A percentile compares a stretch with the other conserved stretches of the same genome.
phyloP scores from a whole-genome alignment of 1,140 invertebrate genomes.

The Psix sp. region DNA sequence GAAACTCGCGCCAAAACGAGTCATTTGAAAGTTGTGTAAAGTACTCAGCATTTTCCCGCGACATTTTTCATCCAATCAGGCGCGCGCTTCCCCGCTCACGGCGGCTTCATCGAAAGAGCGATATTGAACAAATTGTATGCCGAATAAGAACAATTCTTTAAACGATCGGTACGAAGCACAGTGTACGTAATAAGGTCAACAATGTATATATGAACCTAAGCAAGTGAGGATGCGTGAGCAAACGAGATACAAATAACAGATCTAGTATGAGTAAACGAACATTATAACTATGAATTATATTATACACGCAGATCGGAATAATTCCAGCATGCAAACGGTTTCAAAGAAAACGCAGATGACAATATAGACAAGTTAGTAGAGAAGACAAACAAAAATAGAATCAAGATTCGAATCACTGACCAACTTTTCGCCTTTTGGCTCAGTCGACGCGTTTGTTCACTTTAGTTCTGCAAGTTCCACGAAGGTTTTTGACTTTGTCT shows the following conservation, averaged over 20 bases:
- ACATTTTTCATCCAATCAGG: too few relatives aligned
- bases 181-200: slow-evolving; percentile 58
- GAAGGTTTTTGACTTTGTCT: too few relatives aligned
- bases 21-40: too few relatives aligned
- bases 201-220: slow-evolving; percentile 62
- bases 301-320: slow-evolving; percentile 58
- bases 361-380: slow-evolving; percentile 58
- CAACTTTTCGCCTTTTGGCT: too few relatives aligned
- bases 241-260: slow-evolving; percentile 8
- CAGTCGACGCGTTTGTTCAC: too few relatives aligned
- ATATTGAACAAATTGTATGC: too few relatives aligned
- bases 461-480: too few relatives aligned
- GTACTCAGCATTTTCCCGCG: too few relatives aligned
- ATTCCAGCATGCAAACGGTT: slow-evolving; percentile 58
- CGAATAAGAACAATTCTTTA: slow-evolving; percentile 49
- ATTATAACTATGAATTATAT: slow-evolving; percentile 55
- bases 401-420: slow-evolving; percentile 1
- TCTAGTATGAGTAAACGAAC: slow-evolving; percentile 50
- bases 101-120: too few relatives aligned
- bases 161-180: slow-evolving; percentile 53
- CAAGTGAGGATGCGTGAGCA: slow-evolving; percentile 49
- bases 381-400: slow-evolving; percentile 1
- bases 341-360: slow-evolving; percentile 16
- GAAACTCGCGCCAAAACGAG: too few relatives aligned
- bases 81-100: too few relatives aligned